Conservation (phyloP, 2,113 vertebrate species). For the Eidolon helvum region DNA sequence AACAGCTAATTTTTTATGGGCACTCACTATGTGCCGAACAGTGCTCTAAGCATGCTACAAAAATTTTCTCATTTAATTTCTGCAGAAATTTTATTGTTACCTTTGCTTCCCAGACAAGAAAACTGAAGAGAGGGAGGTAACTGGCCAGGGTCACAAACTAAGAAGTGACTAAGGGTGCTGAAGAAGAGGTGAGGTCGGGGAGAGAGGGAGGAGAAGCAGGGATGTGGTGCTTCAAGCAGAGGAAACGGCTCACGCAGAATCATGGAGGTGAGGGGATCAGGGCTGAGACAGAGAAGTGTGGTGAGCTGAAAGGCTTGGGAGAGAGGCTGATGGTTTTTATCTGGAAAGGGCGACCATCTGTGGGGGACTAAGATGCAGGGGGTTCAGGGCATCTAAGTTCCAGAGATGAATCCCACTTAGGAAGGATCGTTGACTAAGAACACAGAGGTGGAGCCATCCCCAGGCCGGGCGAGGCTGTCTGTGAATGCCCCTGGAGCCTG, state of each 20-base stretch:
- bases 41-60: accelerated
- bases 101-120: not conserved
- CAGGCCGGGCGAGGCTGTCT: not conserved
- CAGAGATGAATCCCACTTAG: not conserved
- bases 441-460: not conserved
- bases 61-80: not conserved
- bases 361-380: too few species aligned
- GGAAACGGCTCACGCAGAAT: too few species aligned
- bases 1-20: not conserved
- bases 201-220: too few species aligned
- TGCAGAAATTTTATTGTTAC: not conserved
- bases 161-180: not conserved
- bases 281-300: not conserved
- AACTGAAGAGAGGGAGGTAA: not conserved
- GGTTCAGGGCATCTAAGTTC: not conserved
- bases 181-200: not conserved
- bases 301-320: not conserved
- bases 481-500: not conserved
- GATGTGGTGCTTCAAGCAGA: accelerated
- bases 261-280: accelerated
- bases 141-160: not conserved
- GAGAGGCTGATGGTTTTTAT: accelerated
- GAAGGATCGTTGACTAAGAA: not conserved
- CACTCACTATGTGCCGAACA: not conserved
- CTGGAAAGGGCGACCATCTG: not conserved